Percentiles rank a stretch among this genome's conserved stretches.
These are phyloP conservation scores for Pomacea canaliculata DNA, from an alignment of 2,888 invertebrate genomes.

Conservation along the genomic window DNA sequence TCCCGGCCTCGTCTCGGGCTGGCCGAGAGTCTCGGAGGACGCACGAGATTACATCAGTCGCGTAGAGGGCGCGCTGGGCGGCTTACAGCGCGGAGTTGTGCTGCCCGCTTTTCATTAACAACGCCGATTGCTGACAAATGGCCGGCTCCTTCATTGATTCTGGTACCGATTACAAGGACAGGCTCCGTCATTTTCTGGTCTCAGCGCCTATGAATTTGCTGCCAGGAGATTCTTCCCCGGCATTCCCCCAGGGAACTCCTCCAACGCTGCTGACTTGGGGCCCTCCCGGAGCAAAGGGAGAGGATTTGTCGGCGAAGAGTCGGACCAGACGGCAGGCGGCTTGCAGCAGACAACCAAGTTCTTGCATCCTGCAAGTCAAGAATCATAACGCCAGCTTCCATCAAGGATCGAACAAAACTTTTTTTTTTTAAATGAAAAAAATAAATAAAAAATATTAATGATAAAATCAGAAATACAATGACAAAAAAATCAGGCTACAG, in stretches of 20 bases:
- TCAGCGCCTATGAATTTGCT: slow-evolving; percentile 7
- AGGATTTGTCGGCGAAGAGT: not conserved
- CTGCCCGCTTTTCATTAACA: slow-evolving; percentile 25
- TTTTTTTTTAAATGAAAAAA: too few relatives aligned
- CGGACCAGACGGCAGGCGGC: not conserved
- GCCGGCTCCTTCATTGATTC: slow-evolving; percentile 25
- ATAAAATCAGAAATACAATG: too few relatives aligned
- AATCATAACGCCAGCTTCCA: too few relatives aligned
- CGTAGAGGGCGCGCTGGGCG: slow-evolving; percentile 15
- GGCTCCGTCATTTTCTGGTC: slow-evolving; percentile 11
- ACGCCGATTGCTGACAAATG: slow-evolving; percentile 25
- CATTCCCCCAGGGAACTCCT: not conserved
- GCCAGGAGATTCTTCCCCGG: not conserved
- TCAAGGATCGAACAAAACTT: too few relatives aligned
- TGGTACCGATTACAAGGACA: slow-evolving; percentile 17
- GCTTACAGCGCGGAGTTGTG: not conserved
- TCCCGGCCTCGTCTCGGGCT: slow-evolving; percentile 8
- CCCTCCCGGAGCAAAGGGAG: not conserved
- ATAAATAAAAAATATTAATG: too few relatives aligned
- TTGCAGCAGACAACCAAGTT: too few relatives aligned
- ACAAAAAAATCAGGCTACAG: too few relatives aligned
- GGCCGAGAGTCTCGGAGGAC: slow-evolving; percentile 24
- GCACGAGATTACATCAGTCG: slow-evolving; percentile 20
- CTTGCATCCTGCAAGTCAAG: too few relatives aligned
- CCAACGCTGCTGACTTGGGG: not conserved